Conservation (phyloP, 2,113 vertebrate genomes). For the Pelecanoides urinatrix region DNA sequence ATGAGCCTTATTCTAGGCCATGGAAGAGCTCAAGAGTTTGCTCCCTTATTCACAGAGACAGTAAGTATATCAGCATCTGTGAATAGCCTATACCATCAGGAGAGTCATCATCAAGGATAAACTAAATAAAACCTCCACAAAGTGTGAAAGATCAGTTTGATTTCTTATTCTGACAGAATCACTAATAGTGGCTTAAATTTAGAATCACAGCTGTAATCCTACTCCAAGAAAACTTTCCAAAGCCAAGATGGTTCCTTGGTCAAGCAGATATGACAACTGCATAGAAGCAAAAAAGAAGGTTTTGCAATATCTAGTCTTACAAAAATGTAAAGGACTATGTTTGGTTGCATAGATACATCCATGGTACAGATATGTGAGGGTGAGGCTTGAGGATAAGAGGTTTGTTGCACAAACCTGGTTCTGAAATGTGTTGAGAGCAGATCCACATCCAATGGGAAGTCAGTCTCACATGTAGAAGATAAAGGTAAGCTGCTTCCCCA, state of each 20-base stretch:
- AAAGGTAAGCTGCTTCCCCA: neutral
- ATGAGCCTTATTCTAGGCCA: conserved; percentile 31
- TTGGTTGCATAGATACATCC: neutral
- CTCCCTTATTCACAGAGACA: conserved; percentile 63
- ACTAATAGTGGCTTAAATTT: conserved; percentile 65
- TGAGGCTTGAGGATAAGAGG: neutral
- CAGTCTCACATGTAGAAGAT: neutral
- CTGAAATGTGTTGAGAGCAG: neutral
- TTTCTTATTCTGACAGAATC: conserved; percentile 68
- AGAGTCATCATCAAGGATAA: conserved; percentile 61
- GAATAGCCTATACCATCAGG: conserved; percentile 48
- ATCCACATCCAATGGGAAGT: neutral
- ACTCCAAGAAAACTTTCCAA: neutral
- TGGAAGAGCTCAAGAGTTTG: conserved; percentile 58
- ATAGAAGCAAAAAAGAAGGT: neutral
- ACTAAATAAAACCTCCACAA: conserved; percentile 70
- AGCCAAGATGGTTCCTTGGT: neutral
- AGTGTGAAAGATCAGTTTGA: conserved; percentile 53
- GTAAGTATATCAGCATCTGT: conserved; percentile 48
- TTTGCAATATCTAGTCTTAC: neutral
- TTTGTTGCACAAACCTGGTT: neutral
- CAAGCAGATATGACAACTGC: neutral
- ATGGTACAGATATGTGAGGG: neutral
- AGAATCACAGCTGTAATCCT: conserved; percentile 34
- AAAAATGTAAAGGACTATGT: neutral